A percentile compares a stretch with the other conserved stretches of the same genome.
Conservation (phyloP, 2,797 vertebrate species). For the Basileuterus tristriatus region DNA sequence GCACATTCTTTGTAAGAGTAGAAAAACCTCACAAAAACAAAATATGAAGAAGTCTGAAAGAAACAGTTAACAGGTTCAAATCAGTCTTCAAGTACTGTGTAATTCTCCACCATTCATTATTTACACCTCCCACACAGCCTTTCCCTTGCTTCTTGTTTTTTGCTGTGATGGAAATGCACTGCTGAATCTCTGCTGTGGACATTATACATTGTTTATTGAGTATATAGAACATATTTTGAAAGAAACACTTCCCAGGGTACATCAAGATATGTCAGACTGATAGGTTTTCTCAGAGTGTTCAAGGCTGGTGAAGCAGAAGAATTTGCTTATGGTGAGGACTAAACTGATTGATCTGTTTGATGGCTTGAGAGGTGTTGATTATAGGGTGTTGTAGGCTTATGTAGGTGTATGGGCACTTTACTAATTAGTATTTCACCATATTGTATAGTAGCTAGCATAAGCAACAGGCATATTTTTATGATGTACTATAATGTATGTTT, state of each 20-base stretch:
- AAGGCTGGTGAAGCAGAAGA: conserved; percentile 19
- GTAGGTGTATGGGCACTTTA: not conserved
- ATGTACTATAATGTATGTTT: not conserved
- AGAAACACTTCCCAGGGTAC: not conserved
- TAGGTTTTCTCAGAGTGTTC: not conserved
- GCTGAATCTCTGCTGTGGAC: not conserved
- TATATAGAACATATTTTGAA: conserved; percentile 18
- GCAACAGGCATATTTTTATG: not conserved
- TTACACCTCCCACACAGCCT: conserved; percentile 34
- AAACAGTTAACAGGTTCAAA: not conserved
- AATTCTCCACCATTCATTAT: not conserved
- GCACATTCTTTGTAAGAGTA: not conserved
- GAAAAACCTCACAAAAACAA: not conserved
- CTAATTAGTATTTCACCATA: not conserved
- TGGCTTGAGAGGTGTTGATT: conserved; percentile 30
- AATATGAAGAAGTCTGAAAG: not conserved
- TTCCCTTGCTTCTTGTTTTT: conserved; percentile 5
- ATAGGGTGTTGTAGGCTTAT: not conserved
- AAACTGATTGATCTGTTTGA: conserved; percentile 21
- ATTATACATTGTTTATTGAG: conserved; percentile 19
- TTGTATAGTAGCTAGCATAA: not conserved
- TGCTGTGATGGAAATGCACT: conserved; percentile 10
- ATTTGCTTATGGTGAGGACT: not conserved
- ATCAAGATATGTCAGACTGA: conserved; percentile 16
- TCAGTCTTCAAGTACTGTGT: not conserved